phyloP scores from a whole-genome alignment of 2,113 vertebrate species.

The Labeo catla region DNA sequence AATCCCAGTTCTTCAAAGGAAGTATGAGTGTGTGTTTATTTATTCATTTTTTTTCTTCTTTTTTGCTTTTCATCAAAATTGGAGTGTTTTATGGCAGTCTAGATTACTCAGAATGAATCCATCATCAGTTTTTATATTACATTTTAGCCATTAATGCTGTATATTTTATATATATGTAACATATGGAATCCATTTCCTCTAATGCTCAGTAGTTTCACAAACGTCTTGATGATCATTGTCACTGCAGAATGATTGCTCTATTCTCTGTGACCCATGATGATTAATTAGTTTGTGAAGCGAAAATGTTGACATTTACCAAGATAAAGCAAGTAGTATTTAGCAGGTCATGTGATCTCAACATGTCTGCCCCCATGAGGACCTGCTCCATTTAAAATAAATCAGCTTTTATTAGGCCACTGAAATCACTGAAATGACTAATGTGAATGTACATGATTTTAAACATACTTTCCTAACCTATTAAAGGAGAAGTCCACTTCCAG shows the following conservation, averaged over 20 bases:
- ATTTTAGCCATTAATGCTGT: neutral
- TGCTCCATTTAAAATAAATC: neutral
- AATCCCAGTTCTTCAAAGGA: slow-evolving; percentile 65
- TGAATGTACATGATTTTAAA: neutral
- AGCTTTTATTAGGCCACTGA: neutral
- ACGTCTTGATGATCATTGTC: neutral
- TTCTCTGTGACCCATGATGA: neutral
- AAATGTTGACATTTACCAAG: neutral
- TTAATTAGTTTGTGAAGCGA: neutral
- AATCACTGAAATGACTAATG: neutral
- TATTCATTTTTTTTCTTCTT: no score
- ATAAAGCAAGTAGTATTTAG: neutral
- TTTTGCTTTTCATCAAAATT: slow-evolving; percentile 64
- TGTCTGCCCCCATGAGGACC: neutral
- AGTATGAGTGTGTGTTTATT: slow-evolving; percentile 32
- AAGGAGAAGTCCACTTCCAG: no score
- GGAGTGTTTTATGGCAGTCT: slow-evolving; percentile 68
- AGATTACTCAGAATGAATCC: slow-evolving; percentile 68
- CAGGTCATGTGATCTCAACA: neutral
- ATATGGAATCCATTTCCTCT: neutral
- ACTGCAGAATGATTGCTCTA: neutral
- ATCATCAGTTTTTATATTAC: neutral
- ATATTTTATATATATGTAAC: neutral
- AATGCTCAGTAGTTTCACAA: neutral
- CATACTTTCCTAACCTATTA: no score